Conservation (phyloP, 2,113 vertebrate genomes). For the Salvelinus sp. region DNA sequence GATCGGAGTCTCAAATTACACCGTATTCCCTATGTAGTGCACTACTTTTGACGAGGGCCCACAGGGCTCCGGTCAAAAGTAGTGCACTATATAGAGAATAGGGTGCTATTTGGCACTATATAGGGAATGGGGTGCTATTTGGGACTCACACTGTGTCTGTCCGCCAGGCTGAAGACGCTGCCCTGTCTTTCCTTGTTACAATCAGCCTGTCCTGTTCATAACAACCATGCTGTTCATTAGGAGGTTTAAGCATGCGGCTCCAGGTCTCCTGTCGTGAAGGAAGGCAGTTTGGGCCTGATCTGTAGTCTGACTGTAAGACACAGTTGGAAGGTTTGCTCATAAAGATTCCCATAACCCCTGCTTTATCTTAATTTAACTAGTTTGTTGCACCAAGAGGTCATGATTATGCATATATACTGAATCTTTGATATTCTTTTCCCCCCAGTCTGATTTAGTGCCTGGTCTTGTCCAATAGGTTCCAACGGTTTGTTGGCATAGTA, state of each 20-base stretch:
- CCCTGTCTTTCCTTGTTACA: slow-evolving; percentile 46
- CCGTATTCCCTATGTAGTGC: too few species aligned
- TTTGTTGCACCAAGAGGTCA: not conserved
- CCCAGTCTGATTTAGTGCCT: too few species aligned
- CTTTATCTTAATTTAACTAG: slow-evolving; percentile 6
- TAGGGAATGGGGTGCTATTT: not conserved
- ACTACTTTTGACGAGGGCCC: too few species aligned
- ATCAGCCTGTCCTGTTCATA: slow-evolving; percentile 32
- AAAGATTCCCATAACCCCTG: not conserved
- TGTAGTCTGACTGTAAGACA: slow-evolving; percentile 5
- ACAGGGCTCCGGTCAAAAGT: too few species aligned
- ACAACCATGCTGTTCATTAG: slow-evolving; percentile 33
- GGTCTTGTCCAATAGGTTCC: too few species aligned
- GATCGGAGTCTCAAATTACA: slow-evolving; percentile 7
- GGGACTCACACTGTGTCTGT: not conserved
- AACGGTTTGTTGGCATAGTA: too few species aligned
- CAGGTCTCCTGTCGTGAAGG: slow-evolving; percentile 6
- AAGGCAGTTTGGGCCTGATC: not conserved
- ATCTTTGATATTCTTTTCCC: too few species aligned
- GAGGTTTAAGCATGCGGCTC: slow-evolving; percentile 18
- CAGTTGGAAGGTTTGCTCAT: not conserved
- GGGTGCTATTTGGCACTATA: too few species aligned
- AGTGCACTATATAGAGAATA: too few species aligned
- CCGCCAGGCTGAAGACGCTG: slow-evolving; percentile 3
- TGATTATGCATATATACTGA: not conserved